Evolutionary conservation across 1,140 invertebrate genomes (phyloP).

Genomic region (Drosophila mauritiana): DNA sequence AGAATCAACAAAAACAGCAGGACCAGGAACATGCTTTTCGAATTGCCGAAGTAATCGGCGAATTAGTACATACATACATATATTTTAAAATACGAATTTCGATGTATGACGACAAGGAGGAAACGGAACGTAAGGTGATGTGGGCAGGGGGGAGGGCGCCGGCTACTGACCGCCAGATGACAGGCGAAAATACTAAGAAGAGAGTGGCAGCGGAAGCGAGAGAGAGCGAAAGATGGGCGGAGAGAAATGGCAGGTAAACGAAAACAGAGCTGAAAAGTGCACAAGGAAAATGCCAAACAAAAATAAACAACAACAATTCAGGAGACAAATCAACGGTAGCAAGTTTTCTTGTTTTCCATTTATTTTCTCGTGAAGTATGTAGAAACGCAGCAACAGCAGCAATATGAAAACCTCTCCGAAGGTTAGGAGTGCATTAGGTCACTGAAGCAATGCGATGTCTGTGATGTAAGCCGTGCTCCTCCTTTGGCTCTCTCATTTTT

Average conservation of each 20-base stretch:
- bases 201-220: conserved; percentile 27
- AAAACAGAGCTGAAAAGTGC: conserved; percentile 37
- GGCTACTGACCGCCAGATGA: conserved; percentile 76
- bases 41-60: background rate
- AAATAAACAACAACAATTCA: conserved; percentile 46
- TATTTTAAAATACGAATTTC: conserved; percentile 37
- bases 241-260: conserved; percentile 37
- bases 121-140: background rate
- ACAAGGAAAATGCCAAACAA: conserved; percentile 23
- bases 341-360: conserved; percentile 19
- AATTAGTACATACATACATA: conserved; percentile 15
- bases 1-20: background rate
- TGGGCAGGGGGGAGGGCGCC: conserved; percentile 25
- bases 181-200: conserved; percentile 60
- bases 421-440: conserved; percentile 52
- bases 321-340: conserved; percentile 11
- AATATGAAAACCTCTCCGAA: conserved; percentile 7
- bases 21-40: conserved; percentile 1
- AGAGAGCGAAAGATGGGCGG: conserved; percentile 21
- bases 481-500: conserved; percentile 15
- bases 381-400: background rate
- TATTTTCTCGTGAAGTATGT: background rate
- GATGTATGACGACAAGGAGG: conserved; percentile 7
- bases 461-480: conserved; percentile 34
- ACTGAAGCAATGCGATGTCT: conserved; percentile 32